These are phyloP conservation scores for Augochlorella aurata DNA, from an alignment of 2,888 invertebrate genomes.

Conservation along the genomic window DNA sequence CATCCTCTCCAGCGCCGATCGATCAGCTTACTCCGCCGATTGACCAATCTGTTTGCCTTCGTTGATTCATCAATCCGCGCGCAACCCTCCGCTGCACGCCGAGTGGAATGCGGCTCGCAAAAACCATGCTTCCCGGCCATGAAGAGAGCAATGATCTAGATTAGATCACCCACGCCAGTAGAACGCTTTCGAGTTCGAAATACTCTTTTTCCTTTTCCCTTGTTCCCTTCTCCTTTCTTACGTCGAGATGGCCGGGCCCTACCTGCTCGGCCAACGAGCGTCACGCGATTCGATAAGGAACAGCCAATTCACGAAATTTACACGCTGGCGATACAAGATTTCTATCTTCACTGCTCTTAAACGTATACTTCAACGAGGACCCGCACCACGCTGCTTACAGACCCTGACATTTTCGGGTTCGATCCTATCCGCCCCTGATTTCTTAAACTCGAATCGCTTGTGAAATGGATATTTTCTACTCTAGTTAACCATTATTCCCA, in stretches of 20 bases:
- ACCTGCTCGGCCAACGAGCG: background rate
- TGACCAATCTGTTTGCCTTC: conserved; percentile 30
- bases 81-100: conserved; percentile 2
- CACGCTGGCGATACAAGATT: background rate
- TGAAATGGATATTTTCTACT: background rate
- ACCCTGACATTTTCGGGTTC: background rate
- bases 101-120: background rate
- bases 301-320: background rate
- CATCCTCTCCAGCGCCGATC: conserved; percentile 28
- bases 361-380: background rate
- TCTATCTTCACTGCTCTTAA: background rate
- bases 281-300: conserved; percentile 12
- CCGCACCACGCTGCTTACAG: background rate
- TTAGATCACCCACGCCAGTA: conserved; percentile 3
- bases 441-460: background rate
- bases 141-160: conserved; percentile 10
- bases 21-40: conserved; percentile 40
- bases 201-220: background rate
- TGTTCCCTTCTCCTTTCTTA: background rate
- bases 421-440: background rate
- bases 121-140: background rate
- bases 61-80: conserved; percentile 35
- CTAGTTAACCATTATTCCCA: background rate
- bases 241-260: background rate
- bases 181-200: background rate